phyloP scores from a whole-genome alignment of 2,888 invertebrate species.

The Myopa testacea region DNA sequence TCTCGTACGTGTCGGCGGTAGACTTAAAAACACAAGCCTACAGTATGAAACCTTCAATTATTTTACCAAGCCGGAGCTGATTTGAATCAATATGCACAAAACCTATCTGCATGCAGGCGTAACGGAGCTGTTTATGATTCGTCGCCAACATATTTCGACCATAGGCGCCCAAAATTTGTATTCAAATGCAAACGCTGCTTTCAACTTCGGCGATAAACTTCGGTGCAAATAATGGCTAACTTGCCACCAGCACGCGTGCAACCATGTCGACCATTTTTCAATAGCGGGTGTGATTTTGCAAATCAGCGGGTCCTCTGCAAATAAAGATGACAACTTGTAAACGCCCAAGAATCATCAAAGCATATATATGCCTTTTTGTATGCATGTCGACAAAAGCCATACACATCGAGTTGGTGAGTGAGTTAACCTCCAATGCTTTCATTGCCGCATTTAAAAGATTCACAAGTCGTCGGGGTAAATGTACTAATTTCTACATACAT shows the following conservation, averaged over 20 bases:
- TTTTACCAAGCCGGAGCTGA: conserved; percentile 31
- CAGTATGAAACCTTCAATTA: conserved; percentile 32
- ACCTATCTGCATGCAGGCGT: conserved; percentile 38
- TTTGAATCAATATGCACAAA: conserved; percentile 30
- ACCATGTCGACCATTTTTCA: conserved; percentile 29
- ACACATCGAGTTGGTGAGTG: conserved; percentile 45
- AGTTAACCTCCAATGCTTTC: conserved; percentile 45
- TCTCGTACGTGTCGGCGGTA: conserved; percentile 35
- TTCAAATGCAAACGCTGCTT: conserved; percentile 34
- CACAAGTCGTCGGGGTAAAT: conserved; percentile 39
- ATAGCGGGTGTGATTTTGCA: conserved; percentile 28
- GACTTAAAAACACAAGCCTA: conserved; percentile 26
- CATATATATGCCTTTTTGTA: conserved; percentile 39
- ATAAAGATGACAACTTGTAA: conserved; percentile 16
- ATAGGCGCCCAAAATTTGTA: conserved; percentile 41
- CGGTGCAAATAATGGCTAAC: conserved; percentile 36
- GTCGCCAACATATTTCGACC: conserved; percentile 44
- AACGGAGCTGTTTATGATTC: conserved; percentile 42
- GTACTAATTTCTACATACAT: conserved; percentile 38
- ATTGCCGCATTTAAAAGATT: conserved; percentile 46
- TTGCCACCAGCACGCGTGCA: conserved; percentile 32
- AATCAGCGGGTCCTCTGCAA: conserved; percentile 1
- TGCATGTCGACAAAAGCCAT: conserved; percentile 37
- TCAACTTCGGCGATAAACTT: conserved; percentile 27
- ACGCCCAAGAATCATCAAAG: conserved; percentile 30